A percentile compares a stretch with the other conserved stretches of the same genome.
phyloP scores from a whole-genome alignment of 2,888 invertebrate genomes.

The Polylopha cassiicola region DNA sequence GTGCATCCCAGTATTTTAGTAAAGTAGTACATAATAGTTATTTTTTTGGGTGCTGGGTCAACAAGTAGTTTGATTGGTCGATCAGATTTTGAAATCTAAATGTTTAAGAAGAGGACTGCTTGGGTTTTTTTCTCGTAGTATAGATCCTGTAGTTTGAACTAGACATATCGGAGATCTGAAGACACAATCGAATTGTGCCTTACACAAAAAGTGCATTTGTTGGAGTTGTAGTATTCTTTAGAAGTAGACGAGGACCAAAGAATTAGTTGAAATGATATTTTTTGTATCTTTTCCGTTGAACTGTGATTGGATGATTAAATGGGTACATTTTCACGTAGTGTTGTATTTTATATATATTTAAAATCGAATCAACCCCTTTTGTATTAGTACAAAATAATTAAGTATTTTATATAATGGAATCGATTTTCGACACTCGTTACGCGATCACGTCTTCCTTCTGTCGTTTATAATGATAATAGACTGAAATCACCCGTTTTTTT shows the following conservation, averaged over 20 bases:
- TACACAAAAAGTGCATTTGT: conserved; percentile 45
- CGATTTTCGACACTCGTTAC: conserved; percentile 31
- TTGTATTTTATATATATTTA: conserved; percentile 51
- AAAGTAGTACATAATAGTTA: conserved; percentile 53
- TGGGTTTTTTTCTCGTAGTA: conserved; percentile 52
- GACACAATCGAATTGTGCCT: conserved; percentile 72
- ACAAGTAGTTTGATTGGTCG: conserved; percentile 43
- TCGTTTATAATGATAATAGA: conserved; percentile 52
- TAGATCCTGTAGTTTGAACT: conserved; percentile 48
- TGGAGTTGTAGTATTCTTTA: conserved; percentile 40
- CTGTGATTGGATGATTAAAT: conserved; percentile 39
- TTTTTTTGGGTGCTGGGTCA: conserved; percentile 65
- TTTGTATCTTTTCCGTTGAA: conserved; percentile 66
- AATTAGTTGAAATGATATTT: conserved; percentile 65
- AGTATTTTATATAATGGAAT: conserved; percentile 58
- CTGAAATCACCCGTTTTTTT: conserved; percentile 56
- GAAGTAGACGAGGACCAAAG: conserved; percentile 67
- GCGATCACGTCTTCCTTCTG: conserved; percentile 59
- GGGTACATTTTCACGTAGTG: conserved; percentile 39
- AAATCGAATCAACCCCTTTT: conserved; percentile 46
- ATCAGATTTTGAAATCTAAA: conserved; percentile 33
- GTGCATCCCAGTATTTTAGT: conserved; percentile 74
- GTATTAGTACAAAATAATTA: conserved; percentile 70
- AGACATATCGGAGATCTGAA: conserved; percentile 60
- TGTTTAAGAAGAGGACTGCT: conserved; percentile 41